A percentile compares a stretch with the other conserved stretches of the same genome.
These are phyloP conservation scores for Pan troglodytes DNA, from an alignment of 2,113 vertebrate genomes.

Conservation along the genomic window DNA sequence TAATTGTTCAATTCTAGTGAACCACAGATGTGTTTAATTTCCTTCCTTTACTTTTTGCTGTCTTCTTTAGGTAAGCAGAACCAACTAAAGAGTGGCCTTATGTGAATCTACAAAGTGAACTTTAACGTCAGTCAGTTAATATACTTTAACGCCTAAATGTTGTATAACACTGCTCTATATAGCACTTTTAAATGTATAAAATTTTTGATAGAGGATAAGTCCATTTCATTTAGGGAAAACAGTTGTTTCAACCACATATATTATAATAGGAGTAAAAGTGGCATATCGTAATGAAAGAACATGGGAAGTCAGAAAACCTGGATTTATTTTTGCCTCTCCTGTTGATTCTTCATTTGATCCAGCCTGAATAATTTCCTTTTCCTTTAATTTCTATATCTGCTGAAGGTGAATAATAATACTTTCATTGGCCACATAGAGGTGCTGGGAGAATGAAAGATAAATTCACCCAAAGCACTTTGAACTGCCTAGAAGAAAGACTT, in stretches of 20 bases:
- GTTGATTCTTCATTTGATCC: slow-evolving; percentile 26
- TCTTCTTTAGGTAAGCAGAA: slow-evolving; percentile 35
- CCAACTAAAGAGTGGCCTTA: slow-evolving; percentile 1
- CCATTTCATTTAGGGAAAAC: slow-evolving; percentile 33
- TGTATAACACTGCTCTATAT: neutral
- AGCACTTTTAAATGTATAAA: neutral
- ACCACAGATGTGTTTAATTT: slow-evolving; percentile 52
- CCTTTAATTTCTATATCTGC: neutral
- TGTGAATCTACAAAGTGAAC: neutral
- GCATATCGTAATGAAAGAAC: neutral
- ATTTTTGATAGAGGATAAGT: slow-evolving; percentile 7
- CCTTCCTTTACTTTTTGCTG: slow-evolving; percentile 31
- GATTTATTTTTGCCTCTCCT: slow-evolving; percentile 4
- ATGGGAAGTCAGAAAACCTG: neutral
- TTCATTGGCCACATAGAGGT: slow-evolving; percentile 40
- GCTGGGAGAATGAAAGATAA: slow-evolving; percentile 58
- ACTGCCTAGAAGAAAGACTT: slow-evolving; percentile 41
- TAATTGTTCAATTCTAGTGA: slow-evolving; percentile 62
- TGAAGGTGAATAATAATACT: slow-evolving; percentile 46
- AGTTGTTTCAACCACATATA: neutral
- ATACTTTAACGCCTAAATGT: slow-evolving; percentile 2
- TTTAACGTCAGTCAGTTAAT: slow-evolving; percentile 37
- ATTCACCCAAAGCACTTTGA: slow-evolving; percentile 21
- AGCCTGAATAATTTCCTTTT: slow-evolving; percentile 40
- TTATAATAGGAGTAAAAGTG: neutral